Conservation (phyloP, 2,797 vertebrate species). For the Gallirallus australis region DNA sequence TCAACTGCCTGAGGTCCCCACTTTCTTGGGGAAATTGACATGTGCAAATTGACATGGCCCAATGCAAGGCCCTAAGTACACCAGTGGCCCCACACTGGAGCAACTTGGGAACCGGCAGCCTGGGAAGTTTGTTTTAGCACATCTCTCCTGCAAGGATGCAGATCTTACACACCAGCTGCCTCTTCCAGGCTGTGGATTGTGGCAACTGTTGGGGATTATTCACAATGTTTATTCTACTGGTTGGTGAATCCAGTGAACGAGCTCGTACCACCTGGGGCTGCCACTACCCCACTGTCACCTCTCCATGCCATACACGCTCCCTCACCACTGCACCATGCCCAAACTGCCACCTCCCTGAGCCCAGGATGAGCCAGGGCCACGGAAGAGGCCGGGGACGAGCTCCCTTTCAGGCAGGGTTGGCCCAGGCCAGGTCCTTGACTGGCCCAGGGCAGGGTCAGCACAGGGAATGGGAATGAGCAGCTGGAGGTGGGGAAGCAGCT, state of each 20-base stretch:
- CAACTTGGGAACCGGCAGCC: background rate
- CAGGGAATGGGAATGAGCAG: background rate
- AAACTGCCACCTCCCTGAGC: background rate
- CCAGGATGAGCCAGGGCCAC: background rate
- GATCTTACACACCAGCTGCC: background rate
- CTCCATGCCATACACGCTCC: fast-evolving
- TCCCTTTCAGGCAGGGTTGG: background rate
- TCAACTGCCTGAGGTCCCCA: background rate
- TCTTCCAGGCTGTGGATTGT: fast-evolving
- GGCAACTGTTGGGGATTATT: background rate
- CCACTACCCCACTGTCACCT: background rate
- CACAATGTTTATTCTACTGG: background rate
- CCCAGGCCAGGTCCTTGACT: background rate
- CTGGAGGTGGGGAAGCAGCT: background rate
- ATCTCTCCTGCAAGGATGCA: background rate
- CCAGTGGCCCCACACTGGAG: fast-evolving
- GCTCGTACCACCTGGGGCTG: background rate
- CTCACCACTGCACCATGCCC: background rate
- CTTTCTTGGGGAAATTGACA: background rate
- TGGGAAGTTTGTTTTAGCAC: background rate
- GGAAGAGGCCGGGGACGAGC: background rate
- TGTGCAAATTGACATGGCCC: background rate
- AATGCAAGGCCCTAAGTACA: background rate
- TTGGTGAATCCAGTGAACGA: background rate
- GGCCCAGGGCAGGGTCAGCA: background rate